Conservation (phyloP, 2,888 invertebrate genomes). For the Mechanitis mazaeus region DNA sequence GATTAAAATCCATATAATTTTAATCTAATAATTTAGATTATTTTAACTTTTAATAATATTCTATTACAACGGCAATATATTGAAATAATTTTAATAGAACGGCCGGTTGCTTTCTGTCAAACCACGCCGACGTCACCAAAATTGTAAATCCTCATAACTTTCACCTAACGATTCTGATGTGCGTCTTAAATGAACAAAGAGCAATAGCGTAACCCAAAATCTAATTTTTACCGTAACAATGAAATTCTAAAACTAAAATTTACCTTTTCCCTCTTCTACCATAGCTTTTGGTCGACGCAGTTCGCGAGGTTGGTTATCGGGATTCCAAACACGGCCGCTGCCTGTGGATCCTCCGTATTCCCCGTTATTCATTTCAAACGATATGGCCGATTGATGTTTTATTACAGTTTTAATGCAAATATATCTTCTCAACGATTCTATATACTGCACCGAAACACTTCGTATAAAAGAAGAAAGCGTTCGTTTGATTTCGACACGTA, state of each 20-base stretch:
- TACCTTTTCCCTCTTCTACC: constrained; percentile 61
- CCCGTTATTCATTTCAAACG: constrained; percentile 71
- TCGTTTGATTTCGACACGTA: constrained; percentile 62
- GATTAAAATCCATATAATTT: neutral
- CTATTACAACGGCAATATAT: too few species aligned
- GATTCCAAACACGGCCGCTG: constrained; percentile 72
- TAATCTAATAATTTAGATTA: too few species aligned
- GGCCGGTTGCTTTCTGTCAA: constrained; percentile 50
- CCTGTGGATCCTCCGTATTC: constrained; percentile 70
- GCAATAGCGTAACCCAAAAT: constrained; percentile 34
- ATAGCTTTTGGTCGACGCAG: constrained; percentile 63
- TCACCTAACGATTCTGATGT: constrained; percentile 54
- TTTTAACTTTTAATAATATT: too few species aligned
- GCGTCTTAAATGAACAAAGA: constrained; percentile 48
- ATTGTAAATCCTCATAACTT: constrained; percentile 67
- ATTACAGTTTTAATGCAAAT: constrained; percentile 36
- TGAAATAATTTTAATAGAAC: constrained; percentile 11
- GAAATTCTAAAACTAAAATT: neutral
- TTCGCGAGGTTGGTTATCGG: constrained; percentile 66
- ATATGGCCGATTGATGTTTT: constrained; percentile 35
- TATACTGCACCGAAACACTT: constrained; percentile 43
- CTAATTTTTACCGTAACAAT: neutral
- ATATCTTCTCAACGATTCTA: constrained; percentile 52
- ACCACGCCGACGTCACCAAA: constrained; percentile 63
- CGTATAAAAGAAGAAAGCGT: constrained; percentile 17